These are phyloP conservation scores for Resseliella maxima DNA, from an alignment of 2,888 invertebrate species.

Conservation along the genomic window DNA sequence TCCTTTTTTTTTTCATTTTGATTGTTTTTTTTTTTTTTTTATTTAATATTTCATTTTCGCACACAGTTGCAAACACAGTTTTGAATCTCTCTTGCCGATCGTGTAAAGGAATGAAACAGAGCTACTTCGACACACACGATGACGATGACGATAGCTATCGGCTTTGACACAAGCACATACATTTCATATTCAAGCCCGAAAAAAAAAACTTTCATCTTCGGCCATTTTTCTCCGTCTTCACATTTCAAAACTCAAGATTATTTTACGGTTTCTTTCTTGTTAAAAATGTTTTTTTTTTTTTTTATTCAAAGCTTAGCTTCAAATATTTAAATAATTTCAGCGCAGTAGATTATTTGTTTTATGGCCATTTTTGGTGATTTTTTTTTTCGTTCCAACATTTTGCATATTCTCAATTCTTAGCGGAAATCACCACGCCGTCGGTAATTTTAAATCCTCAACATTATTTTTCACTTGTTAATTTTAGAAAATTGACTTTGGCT, in stretches of 20 bases:
- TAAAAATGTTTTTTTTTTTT: background rate
- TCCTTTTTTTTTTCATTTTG: slow-evolving; percentile 24
- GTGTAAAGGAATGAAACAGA: background rate
- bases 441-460: no score
- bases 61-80: background rate
- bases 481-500: no score
- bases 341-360: no score
- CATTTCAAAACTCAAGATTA: background rate
- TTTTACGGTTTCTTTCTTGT: background rate
- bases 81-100: background rate
- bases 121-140: slow-evolving; percentile 1
- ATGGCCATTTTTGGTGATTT: no score
- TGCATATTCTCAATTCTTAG: no score
- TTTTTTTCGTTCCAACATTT: no score
- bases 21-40: slow-evolving; percentile 21
- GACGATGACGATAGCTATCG: background rate
- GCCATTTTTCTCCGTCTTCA: slow-evolving; percentile 11
- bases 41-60: background rate
- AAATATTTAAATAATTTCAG: no score
- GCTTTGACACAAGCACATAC: slow-evolving; percentile 49
- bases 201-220: slow-evolving; percentile 49
- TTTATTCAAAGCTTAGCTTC: no score
- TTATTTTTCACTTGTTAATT: no score
- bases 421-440: no score
- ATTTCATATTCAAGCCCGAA: background rate